Evolutionary conservation across 1,140 invertebrate genomes (phyloP), one percentile per base, ranked within the genome.

Genomic region (Camponotus floridanus): DNA sequence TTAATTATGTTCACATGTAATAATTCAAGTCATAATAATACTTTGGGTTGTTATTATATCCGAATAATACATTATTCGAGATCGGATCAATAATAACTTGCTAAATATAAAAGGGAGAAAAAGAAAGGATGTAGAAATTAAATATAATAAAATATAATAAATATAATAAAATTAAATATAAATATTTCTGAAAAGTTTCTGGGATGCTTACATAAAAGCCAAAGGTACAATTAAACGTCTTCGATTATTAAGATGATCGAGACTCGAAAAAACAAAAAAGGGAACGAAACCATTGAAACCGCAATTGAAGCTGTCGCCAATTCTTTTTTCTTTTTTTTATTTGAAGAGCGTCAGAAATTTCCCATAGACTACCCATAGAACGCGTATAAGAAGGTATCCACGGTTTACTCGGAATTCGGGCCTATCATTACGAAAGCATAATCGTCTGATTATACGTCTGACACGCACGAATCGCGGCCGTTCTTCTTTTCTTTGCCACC

Each of bases 381-480:
- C 42, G 71, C 59, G 64, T 81, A 76, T 36, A 13, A 13, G n/a
- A 39, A 70, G 33, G 13, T 51, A 74, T 51, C 42, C 51, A 1
- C 51, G 11, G n/a, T 15, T 73, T 89, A 89, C 88, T 76, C 57
- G 76, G 88, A 89, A 89, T 86, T 81, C 65, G 51, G 45, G n/a
- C 31, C 76, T 89, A 78, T 89, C 81, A 89, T 89, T 89, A 89
- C 78, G 55, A 89, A n/a, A 89, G 18, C 68, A 76, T 88, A 88
- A 89, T 89, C 80, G 76, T 83, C 84, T 89, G 88, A 89, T 89
- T 89, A 89, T 89, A 89, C 87, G 88, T 89, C 76, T 89, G 76
- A 76, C 84, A 88, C 87, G 36, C 33, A 26, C 31, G 39, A 42
- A 68, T 48, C 62, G 39, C 70, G 36, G 26, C 65, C 21, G 15